Base-by-base conservation (phyloP, 2,113 vertebrate species). In the Pithys albifrons region DNA sequence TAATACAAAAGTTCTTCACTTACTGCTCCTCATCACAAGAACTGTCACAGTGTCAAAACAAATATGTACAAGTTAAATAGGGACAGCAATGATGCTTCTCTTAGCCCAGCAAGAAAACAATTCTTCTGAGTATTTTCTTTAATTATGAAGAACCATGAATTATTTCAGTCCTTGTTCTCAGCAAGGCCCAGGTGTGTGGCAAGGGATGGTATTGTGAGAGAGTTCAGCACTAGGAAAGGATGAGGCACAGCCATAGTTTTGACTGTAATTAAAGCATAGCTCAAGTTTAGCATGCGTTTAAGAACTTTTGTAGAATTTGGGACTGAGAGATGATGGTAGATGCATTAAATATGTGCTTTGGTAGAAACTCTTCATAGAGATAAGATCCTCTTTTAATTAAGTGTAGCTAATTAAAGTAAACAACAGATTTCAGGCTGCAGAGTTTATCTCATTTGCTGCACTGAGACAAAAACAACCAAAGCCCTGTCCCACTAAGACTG, bases 341-440 rank as follows among this genome's bases (percentile, higher is more conserved):
- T 45, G 35, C 52, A 85, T 85, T 88, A 85, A 93, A 52, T 61
- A 76, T 24, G 11, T 69, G 62, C 31, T 72, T 78, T 75, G 14
- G n/a, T 79, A 65, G 31, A 72, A 94, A 85, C 9, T 43, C 52
- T 72, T 64, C 29, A 52, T 6, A 57, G 52, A 69, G 61, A 85
- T 78, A 93, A 85, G 39, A 79, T 89, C 43, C 3, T 85, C 12
- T 69, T 94, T 91, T 92, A 85, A 86, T 94, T 84, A 88, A 81
- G 25, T 23, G 57, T 52, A 78, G 35, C 70, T 93, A 91, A 92
- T 94, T 71, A 77, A 90, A 88, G 14, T 48, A 80, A 86, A 95
- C 45, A 77, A 33, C 43, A 87, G 45, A 83, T 76, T 83, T 72
- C 9, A 19, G 18, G 8, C 76, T 61, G 20, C 24, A 79, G 62